Evolutionary conservation across 2,888 invertebrate genomes (phyloP).

Genomic region (Sylvicola fuscatus): DNA sequence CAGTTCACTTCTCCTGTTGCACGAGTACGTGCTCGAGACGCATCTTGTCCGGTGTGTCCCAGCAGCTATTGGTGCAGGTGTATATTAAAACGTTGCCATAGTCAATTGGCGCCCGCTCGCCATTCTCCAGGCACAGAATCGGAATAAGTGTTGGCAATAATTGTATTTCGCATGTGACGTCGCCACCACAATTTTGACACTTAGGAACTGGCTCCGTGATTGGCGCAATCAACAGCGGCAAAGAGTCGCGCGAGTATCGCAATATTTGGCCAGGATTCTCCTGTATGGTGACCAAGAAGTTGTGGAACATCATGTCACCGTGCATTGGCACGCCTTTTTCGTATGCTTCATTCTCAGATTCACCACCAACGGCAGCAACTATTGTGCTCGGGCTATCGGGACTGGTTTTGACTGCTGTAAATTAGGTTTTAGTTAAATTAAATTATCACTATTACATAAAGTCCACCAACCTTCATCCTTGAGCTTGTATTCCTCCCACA

Average conservation of each 20-base stretch:
- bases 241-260: slow-evolving; percentile 53
- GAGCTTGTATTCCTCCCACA: slow-evolving; percentile 38
- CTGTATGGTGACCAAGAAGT: slow-evolving; percentile 50
- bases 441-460: not conserved
- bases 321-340: slow-evolving; percentile 62
- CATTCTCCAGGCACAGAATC: slow-evolving; percentile 36
- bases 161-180: slow-evolving; percentile 62
- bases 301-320: slow-evolving; percentile 65
- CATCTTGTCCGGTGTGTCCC: slow-evolving; percentile 45
- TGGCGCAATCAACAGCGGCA: slow-evolving; percentile 48
- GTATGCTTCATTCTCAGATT: slow-evolving; percentile 40
- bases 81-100: slow-evolving; percentile 74
- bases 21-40: slow-evolving; percentile 52
- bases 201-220: slow-evolving; percentile 29
- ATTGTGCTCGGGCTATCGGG: slow-evolving; percentile 12
- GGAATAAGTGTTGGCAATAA: slow-evolving; percentile 61
- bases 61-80: slow-evolving; percentile 69
- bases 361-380: slow-evolving; percentile 8
- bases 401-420: slow-evolving; percentile 5
- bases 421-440: slow-evolving; percentile 1
- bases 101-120: slow-evolving; percentile 38
- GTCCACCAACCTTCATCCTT: slow-evolving; percentile 23
- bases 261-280: slow-evolving; percentile 63
- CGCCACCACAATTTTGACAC: slow-evolving; percentile 50
- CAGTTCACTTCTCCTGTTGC: slow-evolving; percentile 39